These are phyloP conservation scores for Haliclystus octoradiatus DNA, from an alignment of 30 jellyfish, hydroid and myxozoan genomes.

Conservation along the genomic window DNA sequence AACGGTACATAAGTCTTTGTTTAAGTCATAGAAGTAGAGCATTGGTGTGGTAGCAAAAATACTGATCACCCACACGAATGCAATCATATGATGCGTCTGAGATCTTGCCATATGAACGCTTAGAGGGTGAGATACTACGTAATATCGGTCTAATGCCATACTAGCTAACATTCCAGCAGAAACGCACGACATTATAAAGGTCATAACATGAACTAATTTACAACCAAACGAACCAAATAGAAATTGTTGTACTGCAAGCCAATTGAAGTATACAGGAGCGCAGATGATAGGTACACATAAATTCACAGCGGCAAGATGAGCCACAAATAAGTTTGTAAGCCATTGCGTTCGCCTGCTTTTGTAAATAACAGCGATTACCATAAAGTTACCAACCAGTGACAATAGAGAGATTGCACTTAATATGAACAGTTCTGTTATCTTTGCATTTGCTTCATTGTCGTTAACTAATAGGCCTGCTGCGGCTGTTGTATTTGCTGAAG, in stretches of 20 bases:
- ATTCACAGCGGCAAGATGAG: conserved; percentile 58
- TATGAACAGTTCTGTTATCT: neutral
- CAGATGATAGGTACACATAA: conserved; percentile 42
- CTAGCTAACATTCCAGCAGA: conserved; percentile 71
- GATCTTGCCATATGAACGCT: conserved; percentile 61
- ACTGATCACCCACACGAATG: conserved; percentile 45
- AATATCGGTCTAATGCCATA: conserved; percentile 68
- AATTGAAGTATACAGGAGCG: conserved; percentile 51
- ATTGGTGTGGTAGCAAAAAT: conserved; percentile 47
- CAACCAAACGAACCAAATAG: conserved; percentile 29
- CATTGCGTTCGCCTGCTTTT: conserved; percentile 69
- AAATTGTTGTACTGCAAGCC: conserved; percentile 31
- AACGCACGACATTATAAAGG: conserved; percentile 35
- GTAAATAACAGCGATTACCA: conserved; percentile 55
- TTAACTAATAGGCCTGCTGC: no score
- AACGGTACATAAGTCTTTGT: conserved; percentile 12
- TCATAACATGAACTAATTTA: conserved; percentile 51
- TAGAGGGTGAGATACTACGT: conserved; percentile 68
- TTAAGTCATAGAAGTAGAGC: conserved; percentile 38
- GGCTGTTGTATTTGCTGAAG: no score
- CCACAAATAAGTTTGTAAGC: conserved; percentile 71
- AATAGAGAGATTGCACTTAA: neutral
- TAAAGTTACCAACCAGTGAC: conserved; percentile 44
- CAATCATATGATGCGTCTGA: conserved; percentile 51
- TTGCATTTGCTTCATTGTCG: neutral